Base-by-base conservation (phyloP, 2,888 invertebrate species). In the Mactromeris polynyma region DNA sequence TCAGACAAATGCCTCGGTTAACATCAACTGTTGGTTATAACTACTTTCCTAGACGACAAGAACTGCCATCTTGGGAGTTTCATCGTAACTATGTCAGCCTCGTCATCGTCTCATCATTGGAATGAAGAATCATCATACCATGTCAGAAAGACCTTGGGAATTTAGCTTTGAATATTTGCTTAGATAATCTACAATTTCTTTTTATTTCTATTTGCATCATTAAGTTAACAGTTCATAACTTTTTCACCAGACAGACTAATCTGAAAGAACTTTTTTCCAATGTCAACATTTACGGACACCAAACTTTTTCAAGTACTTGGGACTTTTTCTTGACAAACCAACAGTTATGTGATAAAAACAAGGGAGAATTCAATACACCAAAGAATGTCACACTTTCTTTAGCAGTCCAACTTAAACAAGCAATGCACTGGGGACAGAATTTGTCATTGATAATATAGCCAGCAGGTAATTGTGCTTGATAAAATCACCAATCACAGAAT, bases 391-490 rank as follows among this genome's bases (percentile, higher is more conserved):
- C 86, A 87, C 38, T 78, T 58, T 87, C 86, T 78, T 87, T 87
- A 78, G 77, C 86, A 87, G 82, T 54, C 73, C 78, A 73, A 3
- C 73, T 26, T 69, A 73, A 36, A 36, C 17, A 73, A 26, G 73
- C 33, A 73, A 73, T 73, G 73, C 26, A 82, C 78, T 83, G 81
- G 79, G 58, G 78, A 82, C 81, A 77, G 81, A 87, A 87, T 40
- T 80, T 83, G 87, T 80, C 40, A 21, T 80, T 58, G 77, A 26
- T 86, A 42, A 38, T 94, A 40, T 94, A 51, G 94, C 94, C 94
- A 94, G 90, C 85, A 83, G 88, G 91, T 93, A 94, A 94, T 93
- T 94, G 90, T 85, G 91, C 21, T 86, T 80, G 87, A 82, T 58
- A 46, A 79, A 73, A 26, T 17, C 19, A 17, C 51, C 91, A 89